Base-by-base conservation (phyloP, 2,113 vertebrate species). In the Pelusios castaneus region DNA sequence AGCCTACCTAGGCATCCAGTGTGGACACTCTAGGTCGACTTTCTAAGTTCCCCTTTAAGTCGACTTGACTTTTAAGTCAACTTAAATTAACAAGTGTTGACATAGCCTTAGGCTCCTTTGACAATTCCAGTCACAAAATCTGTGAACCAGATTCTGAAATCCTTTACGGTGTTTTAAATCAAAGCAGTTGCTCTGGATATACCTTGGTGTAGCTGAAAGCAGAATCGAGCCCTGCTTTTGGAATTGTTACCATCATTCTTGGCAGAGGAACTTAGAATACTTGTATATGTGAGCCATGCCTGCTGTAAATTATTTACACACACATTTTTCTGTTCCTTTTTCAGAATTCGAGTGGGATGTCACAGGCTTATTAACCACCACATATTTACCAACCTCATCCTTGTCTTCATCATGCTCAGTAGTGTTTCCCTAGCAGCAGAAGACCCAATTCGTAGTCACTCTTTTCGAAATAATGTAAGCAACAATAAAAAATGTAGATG, bases 381-480 rank as follows among this genome's bases (percentile, higher is more conserved):
- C 96, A 98, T 99, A 94, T 99, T 99, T 97, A 99, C 99, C 97
- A 99, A 99, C 98, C 99, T 99, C 96, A 99, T 99, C 98, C 98
- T 99, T 27, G 99, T 99, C 87, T 99, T 99, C 98, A 99, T 99
- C 98, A 99, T 99, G 99, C 98, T 99, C 95, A 99, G 99, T 98
- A 99, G 99, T 1, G 99, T 98, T 21, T 99, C 99, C 14, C 98
- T 99, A 2, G 99, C 99, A 13, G 99, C 99, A 0, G 99, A 99
- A 97, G 99, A 99, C 97, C 99, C 99, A 19, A 99, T 99, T 97
- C 98, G 99, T 90, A 99, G 99, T 97, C 98, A 98, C 94, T 99
- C 99, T 34, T 99, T 99, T 96, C 98, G 99, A 95, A 99, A 99
- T 97, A 99, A 99, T 54, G 99, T 99, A 98, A 99, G 99, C 95